Evolutionary conservation across 1,140 invertebrate genomes (phyloP).

Genomic region (Formica exsecta): DNA sequence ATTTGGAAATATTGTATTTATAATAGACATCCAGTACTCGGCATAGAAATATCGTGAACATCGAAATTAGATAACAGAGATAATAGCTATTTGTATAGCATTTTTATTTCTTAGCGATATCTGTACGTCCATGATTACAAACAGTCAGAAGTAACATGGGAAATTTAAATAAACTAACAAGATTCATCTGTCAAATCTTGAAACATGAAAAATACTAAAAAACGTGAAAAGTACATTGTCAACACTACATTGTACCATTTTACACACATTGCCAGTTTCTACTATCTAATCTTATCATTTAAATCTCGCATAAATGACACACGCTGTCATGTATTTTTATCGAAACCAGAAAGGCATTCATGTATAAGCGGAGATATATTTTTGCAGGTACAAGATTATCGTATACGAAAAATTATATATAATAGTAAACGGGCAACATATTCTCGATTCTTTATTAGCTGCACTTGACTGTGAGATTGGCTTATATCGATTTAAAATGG

Average conservation of each 20-base stretch:
- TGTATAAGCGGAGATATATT: no score
- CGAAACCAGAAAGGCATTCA: no score
- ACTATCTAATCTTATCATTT: constrained; percentile 44
- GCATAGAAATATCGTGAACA: background rate
- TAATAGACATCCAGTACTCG: background rate
- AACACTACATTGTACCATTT: background rate
- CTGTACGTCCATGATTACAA: background rate
- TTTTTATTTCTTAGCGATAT: background rate
- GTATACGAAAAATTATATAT: background rate
- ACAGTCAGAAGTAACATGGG: background rate
- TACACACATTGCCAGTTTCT: background rate
- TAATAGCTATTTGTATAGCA: background rate
- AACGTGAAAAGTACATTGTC: background rate
- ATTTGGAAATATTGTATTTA: constrained; percentile 1
- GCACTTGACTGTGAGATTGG: background rate
- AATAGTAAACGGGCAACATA: background rate
- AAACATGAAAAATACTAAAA: background rate
- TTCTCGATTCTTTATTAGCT: background rate
- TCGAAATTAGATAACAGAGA: background rate
- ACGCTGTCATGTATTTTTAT: constrained; percentile 13
- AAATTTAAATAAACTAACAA: background rate
- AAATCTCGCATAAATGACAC: background rate
- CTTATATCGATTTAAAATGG: constrained; percentile 61
- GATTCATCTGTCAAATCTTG: background rate
- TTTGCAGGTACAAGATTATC: no score